Evolutionary conservation across 2,797 vertebrate genomes (phyloP).

Genomic region (Hirundo rustica): DNA sequence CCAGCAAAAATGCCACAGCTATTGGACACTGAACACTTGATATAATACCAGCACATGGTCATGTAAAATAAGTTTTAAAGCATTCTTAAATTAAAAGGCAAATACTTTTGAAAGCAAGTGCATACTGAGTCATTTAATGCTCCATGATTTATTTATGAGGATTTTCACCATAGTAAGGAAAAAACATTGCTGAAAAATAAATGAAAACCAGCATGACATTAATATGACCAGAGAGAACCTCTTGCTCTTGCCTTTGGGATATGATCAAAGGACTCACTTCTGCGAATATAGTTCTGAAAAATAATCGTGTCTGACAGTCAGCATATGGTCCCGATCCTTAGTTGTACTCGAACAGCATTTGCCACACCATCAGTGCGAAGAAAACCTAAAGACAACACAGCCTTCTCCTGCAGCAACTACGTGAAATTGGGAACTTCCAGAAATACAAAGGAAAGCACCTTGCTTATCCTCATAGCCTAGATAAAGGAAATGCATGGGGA

Average conservation of each 20-base stretch:
- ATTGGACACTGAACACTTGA: neutral
- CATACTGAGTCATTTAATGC: constrained; percentile 7
- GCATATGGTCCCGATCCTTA: neutral
- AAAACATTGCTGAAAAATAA: constrained; percentile 49
- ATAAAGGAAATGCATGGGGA: neutral
- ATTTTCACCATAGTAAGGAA: constrained; percentile 40
- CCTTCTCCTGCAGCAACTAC: rapidly evolving
- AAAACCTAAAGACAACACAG: neutral
- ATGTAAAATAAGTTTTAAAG: constrained; percentile 15
- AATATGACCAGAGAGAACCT: constrained; percentile 67
- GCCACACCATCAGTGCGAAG: neutral
- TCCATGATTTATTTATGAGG: constrained; percentile 63
- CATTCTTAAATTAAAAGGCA: constrained; percentile 51
- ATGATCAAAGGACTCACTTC: constrained; percentile 58
- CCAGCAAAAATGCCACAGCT: neutral
- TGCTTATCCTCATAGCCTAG: neutral
- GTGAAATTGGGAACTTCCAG: neutral
- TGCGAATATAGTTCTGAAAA: constrained; percentile 45
- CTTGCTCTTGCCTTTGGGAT: constrained; percentile 55
- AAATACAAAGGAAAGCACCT: neutral
- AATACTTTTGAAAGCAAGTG: neutral
- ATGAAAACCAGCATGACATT: constrained; percentile 65
- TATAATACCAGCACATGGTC: neutral
- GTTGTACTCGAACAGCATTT: neutral
- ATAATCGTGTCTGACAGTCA: constrained; percentile 49